These are phyloP conservation scores for Meandrusa payeni DNA, from an alignment of 2,888 invertebrate genomes.

Conservation along the genomic window DNA sequence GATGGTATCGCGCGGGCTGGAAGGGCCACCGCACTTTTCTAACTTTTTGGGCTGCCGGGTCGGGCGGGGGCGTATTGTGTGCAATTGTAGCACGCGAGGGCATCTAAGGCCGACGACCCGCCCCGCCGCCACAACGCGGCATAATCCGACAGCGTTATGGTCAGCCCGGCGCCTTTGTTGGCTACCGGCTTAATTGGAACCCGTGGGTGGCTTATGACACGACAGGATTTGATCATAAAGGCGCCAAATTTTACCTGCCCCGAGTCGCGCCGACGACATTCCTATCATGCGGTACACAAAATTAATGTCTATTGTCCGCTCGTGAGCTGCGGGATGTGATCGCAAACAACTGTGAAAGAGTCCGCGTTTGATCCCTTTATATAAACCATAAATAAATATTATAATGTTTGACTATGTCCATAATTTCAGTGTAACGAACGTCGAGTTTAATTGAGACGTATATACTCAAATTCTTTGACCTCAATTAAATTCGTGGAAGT, in stretches of 20 bases:
- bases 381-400: constrained; percentile 30
- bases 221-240: constrained; percentile 77
- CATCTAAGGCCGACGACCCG: constrained; percentile 72
- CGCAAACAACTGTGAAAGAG: too few relatives aligned
- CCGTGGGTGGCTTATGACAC: constrained; percentile 78
- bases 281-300: constrained; percentile 69
- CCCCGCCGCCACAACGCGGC: constrained; percentile 47
- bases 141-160: constrained; percentile 76
- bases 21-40: constrained; percentile 74
- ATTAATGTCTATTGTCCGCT: constrained; percentile 73
- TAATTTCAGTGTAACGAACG: constrained; percentile 33
- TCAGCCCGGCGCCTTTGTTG: constrained; percentile 71
- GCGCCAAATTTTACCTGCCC: constrained; percentile 77
- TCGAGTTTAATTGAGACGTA: constrained; percentile 69
- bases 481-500: constrained; percentile 76
- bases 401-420: constrained; percentile 27
- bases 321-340: constrained; percentile 31
- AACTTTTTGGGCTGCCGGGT: constrained; percentile 71
- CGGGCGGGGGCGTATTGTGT: constrained; percentile 71
- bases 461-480: constrained; percentile 76
- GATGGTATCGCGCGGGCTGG: constrained; percentile 34
- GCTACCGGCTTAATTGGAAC: constrained; percentile 75
- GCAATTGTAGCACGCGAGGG: constrained; percentile 76
- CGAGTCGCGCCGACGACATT: constrained; percentile 65
- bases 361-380: too few relatives aligned